These are phyloP conservation scores for Baronia brevicornis DNA, from an alignment of 2,888 invertebrate genomes.

Conservation along the genomic window DNA sequence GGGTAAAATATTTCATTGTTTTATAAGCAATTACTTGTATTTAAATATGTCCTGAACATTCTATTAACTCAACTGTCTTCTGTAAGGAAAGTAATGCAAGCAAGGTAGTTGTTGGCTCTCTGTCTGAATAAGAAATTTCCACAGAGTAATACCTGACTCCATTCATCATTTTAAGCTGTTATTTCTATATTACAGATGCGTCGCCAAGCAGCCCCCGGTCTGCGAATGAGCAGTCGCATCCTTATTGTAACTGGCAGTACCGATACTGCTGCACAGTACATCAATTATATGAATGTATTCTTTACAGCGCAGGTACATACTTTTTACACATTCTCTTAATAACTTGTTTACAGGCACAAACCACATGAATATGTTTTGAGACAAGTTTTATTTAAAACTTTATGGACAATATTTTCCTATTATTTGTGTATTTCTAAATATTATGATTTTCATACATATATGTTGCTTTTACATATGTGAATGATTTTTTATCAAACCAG, in stretches of 20 bases:
- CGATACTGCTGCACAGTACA: slow-evolving; percentile 95
- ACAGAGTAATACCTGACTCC: no score
- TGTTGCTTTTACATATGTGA: no score
- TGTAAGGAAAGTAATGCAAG: background rate
- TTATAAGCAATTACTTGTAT: background rate
- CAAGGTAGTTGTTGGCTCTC: background rate
- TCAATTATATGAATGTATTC: slow-evolving; percentile 99
- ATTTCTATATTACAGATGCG: slow-evolving; percentile 42
- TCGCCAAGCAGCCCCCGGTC: slow-evolving; percentile 77
- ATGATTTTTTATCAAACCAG: no score
- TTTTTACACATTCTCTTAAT: no score
- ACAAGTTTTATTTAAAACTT: no score
- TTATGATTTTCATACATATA: no score
- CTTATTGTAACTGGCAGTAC: slow-evolving; percentile 92
- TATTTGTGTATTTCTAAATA: no score
- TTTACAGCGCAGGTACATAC: slow-evolving; percentile 96
- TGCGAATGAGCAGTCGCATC: slow-evolving; percentile 84
- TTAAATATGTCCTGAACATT: background rate
- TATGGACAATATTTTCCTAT: no score
- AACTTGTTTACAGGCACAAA: no score
- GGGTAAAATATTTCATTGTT: slow-evolving; percentile 50
- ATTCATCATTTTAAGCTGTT: background rate
- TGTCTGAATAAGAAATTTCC: no score
- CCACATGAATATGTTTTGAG: no score
- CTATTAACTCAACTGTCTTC: no score